Base-by-base conservation (phyloP, 2,888 invertebrate species). In the Danaus chrysippus region DNA sequence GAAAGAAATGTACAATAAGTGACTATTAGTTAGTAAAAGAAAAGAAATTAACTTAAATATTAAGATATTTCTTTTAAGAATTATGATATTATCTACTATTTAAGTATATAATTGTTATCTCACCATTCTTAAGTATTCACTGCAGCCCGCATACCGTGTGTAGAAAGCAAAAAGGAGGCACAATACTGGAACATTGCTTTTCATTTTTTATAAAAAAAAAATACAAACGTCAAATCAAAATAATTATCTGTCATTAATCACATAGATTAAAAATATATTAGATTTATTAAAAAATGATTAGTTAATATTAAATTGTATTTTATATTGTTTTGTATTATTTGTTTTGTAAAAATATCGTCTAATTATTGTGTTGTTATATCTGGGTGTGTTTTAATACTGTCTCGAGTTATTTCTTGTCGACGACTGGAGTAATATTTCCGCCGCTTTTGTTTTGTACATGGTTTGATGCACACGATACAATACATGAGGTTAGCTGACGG, bases 381-480 rank as follows among this genome's bases (percentile, higher is more conserved):
- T 17, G 42, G 44, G 10, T 46, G 61, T 34, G 56, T 55, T 79
- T 78, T 79, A 79, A 83, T 84, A 83, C 85, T 86, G 82, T 83
- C 81, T 80, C 76, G 76, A 68, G 68, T 75, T 72, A 73, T 84
- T 85, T 87, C 89, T 88, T 87, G 87, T 85, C 82, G 82, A 76
- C 77, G 83, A 89, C 90, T 90, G 88, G 76, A 81, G 80, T 79
- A 81, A 82, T 82, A 79, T 84, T 80, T 85, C 86, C 86, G 83
- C 77, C 77, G 86, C 85, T 84, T 87, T 90, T 91, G 89, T 91
- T 86, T 86, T 82, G 72, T 82, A 68, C 84, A 89, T 77, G 89
- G 75, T 87, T 87, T 86, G 87, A 68, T 88, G 86, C 82, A 67
- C 88, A 88, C 83, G 77, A 63, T 63, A 64, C 55, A 71, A 65